Evolutionary conservation across 1,140 invertebrate genomes (phyloP), one percentile per base, ranked within the genome.

Genomic region (Heliconius eleuchia): DNA sequence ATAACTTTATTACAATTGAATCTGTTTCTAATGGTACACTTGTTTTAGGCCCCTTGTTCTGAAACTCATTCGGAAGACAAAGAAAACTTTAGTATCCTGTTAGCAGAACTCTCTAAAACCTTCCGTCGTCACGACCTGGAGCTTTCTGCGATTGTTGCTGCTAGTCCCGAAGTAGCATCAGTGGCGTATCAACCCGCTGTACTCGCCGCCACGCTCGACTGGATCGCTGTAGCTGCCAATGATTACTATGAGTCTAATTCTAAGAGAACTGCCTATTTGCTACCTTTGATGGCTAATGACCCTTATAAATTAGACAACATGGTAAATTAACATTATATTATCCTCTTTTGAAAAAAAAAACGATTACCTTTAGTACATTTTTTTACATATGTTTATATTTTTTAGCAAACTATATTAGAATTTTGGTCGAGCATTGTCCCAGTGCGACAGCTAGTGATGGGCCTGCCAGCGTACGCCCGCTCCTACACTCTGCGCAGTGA

Each of bases 241-340:
- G 98, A 98, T 85, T 98, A 96, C 88, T 98, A 98, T 84, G 98
- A 97, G 0, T 96, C 97, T 83, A 98, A 97, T 96, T 97, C 98
- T 82, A 97, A 97, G 82, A 96, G 96, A 84, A 98, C 98, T 6
- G 97, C 97, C 4, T 98, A 98, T 86, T 96, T 98, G 23, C 96
- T 98, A 0, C 98, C 98, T 0, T 94, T 98, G 80, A 97, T 97
- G 19, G 84, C 77, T 6, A 84, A 73, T 46, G 84, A 87, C 27
- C 70, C 74, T 27, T 78, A 79, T 85, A 75, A 84, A 50, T 57
- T 79, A 19, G 76, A 82, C 66, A 82, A 77, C 50, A 82, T 84
- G 37, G 83, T 84, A 80, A 84, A 76, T 71, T 57, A 18, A 72
- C 18, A 42, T 16, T 19, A 16, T 27, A 39, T n/a, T 30, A 71